Evolutionary conservation across 2,888 invertebrate genomes (phyloP).

Genomic region (Trichogramma dendrolimi): DNA sequence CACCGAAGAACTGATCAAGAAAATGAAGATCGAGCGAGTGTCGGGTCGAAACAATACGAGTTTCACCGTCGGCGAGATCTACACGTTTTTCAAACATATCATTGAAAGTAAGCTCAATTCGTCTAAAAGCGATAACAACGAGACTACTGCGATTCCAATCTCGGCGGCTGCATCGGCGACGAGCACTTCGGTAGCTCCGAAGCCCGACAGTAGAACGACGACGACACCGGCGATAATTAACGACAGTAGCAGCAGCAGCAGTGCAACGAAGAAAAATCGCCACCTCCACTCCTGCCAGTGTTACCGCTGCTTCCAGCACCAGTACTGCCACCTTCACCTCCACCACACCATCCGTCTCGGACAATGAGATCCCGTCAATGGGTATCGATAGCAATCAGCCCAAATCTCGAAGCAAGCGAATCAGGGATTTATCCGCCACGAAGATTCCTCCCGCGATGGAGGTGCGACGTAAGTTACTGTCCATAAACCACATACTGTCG

Average conservation of each 20-base stretch:
- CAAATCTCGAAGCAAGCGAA: conserved; percentile 47
- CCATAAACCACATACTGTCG: conserved; percentile 35
- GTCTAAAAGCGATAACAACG: conserved; percentile 27
- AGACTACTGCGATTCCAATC: conserved; percentile 15
- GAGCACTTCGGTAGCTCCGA: neutral
- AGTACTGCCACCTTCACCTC: neutral
- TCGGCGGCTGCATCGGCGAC: conserved; percentile 4
- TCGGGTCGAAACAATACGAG: conserved; percentile 46
- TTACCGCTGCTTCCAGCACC: conserved; percentile 13
- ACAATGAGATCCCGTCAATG: conserved; percentile 46
- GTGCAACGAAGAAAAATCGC: conserved; percentile 3
- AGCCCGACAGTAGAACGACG: conserved; percentile 15
- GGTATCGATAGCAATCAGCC: conserved; percentile 37
- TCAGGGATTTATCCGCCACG: conserved; percentile 42
- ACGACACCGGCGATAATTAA: conserved; percentile 15
- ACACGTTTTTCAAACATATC: conserved; percentile 52
- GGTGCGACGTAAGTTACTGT: conserved; percentile 39
- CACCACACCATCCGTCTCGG: conserved; percentile 28
- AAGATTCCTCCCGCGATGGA: conserved; percentile 29
- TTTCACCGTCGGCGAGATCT: conserved; percentile 48
- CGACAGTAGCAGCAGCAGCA: neutral
- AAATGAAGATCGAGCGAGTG: conserved; percentile 46
- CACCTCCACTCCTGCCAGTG: conserved; percentile 15
- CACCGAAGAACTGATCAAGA: conserved; percentile 45
- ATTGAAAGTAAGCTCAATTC: conserved; percentile 48